These are phyloP conservation scores for Tetramorium alpestre DNA, from an alignment of 1,140 invertebrate species.

Conservation along the genomic window DNA sequence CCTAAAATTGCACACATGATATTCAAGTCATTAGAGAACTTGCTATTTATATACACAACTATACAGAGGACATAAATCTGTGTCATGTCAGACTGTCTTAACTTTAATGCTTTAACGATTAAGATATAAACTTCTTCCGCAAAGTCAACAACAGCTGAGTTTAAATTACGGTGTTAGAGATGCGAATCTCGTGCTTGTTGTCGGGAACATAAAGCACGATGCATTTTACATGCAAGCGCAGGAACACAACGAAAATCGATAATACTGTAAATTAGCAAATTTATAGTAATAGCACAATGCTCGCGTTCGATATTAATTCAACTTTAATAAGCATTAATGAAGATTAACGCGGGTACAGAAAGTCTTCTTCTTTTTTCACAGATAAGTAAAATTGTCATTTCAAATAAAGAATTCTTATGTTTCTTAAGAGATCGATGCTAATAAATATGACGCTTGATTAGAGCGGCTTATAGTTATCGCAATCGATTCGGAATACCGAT, in stretches of 20 bases:
- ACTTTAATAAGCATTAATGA: neutral
- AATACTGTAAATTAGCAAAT: constrained; percentile 20
- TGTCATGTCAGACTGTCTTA: constrained; percentile 20
- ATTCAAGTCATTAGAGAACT: constrained; percentile 26
- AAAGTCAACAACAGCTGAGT: constrained; percentile 47
- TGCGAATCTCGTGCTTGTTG: constrained; percentile 46
- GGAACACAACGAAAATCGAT: constrained; percentile 23
- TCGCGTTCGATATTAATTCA: neutral
- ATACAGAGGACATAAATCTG: constrained; percentile 26
- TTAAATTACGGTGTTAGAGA: constrained; percentile 49
- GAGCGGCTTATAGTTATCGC: neutral
- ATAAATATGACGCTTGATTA: neutral
- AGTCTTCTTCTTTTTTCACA: neutral
- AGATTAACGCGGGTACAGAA: neutral
- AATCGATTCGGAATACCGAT: constrained; percentile 30
- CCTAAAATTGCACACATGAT: neutral
- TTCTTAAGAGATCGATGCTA: neutral
- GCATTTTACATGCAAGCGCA: constrained; percentile 21
- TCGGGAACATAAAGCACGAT: constrained; percentile 36
- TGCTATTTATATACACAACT: constrained; percentile 6
- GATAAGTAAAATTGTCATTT: neutral
- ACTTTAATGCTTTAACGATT: constrained; percentile 51
- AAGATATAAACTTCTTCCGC: constrained; percentile 54
- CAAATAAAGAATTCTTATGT: neutral
- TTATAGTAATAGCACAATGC: constrained; percentile 16